Percentiles rank a stretch among this genome's conserved stretches.
Conservation (phyloP, 2,113 vertebrate species). For the Baryphthengus martii region DNA sequence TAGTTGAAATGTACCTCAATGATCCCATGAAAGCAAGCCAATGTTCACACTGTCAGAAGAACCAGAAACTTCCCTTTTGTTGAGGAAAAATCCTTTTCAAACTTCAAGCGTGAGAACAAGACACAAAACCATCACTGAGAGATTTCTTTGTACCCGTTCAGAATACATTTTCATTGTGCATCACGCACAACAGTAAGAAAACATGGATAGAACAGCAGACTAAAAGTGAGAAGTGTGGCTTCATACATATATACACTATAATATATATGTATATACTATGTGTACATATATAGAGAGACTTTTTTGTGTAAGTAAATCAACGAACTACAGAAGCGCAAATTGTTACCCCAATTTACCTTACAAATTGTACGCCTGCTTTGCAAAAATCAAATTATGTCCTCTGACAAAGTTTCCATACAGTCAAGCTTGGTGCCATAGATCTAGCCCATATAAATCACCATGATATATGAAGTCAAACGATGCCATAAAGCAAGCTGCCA, state of each 20-base stretch:
- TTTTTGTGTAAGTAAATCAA: background rate
- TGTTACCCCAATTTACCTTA: background rate
- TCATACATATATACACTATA: background rate
- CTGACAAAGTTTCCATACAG: background rate
- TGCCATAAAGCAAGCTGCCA: background rate
- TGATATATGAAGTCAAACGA: accelerated
- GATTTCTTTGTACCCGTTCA: background rate
- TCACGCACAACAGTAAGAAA: background rate
- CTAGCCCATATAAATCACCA: background rate
- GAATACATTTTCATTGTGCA: background rate
- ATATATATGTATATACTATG: no score
- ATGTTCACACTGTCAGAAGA: background rate
- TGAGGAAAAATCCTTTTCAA: background rate
- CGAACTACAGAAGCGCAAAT: background rate
- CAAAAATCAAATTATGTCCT: background rate
- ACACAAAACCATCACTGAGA: background rate
- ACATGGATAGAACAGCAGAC: background rate
- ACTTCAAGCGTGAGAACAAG: background rate
- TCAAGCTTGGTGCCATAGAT: background rate
- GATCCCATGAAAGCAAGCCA: background rate
- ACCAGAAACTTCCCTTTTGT: background rate
- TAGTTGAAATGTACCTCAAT: background rate
- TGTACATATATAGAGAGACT: background rate
- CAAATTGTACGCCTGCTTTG: background rate
- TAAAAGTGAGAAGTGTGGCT: background rate